Evolutionary conservation across 2,797 vertebrate genomes (phyloP).

Genomic region (Alectoris magna): DNA sequence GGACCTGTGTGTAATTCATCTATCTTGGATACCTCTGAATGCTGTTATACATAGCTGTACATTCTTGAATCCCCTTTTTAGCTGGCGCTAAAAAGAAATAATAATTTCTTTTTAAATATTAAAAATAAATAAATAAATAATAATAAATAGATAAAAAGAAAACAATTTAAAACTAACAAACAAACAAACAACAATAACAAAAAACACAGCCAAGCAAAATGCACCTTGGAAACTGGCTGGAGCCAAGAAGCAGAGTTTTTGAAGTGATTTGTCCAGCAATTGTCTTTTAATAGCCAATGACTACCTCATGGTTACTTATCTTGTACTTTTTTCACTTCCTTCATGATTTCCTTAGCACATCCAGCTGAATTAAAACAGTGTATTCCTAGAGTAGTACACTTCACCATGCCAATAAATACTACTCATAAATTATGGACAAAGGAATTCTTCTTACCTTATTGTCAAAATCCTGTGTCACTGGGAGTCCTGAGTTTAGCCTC

Average conservation of each 20-base stretch:
- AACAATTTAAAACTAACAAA: not conserved
- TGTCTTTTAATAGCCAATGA: not conserved
- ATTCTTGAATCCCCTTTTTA: not conserved
- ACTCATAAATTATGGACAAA: not conserved
- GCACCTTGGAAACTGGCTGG: not conserved
- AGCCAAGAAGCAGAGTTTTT: not conserved
- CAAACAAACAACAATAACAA: not conserved
- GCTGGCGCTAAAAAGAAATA: not conserved
- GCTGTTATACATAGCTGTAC: not conserved
- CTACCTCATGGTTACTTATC: not conserved
- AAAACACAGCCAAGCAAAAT: not conserved
- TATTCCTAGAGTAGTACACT: not conserved
- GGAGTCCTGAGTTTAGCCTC: not conserved
- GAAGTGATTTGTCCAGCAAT: not conserved
- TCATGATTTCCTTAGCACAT: not conserved
- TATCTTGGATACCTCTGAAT: not conserved
- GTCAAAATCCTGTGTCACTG: not conserved
- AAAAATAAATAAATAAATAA: too few species aligned
- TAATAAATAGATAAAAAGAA: not conserved
- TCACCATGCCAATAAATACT: not conserved
- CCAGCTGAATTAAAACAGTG: not conserved
- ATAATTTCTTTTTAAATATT: too few species aligned
- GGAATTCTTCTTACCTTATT: not conserved
- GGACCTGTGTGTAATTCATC: not conserved
- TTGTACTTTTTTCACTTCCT: not conserved